A percentile compares a stretch with the other conserved stretches of the same genome.
phyloP scores from a whole-genome alignment of 2,797 vertebrate genomes.

The Danio albolineatus region DNA sequence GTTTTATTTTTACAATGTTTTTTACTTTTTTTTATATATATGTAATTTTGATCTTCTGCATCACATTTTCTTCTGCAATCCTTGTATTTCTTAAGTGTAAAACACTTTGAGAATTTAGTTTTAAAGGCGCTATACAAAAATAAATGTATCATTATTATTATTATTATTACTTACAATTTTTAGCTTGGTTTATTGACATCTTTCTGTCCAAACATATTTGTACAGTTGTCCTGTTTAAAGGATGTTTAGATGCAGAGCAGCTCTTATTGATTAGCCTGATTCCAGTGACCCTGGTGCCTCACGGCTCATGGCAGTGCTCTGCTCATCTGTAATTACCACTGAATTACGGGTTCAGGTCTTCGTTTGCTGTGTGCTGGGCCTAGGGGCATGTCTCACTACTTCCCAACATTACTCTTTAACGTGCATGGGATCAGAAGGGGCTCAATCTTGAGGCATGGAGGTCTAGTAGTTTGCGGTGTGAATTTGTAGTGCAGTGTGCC shows the following conservation, averaged over 20 bases:
- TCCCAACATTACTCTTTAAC: slow-evolving; percentile 15
- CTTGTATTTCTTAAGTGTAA: too few species aligned
- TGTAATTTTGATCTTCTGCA: too few species aligned
- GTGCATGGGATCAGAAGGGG: slow-evolving; percentile 23
- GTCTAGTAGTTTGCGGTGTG: slow-evolving; percentile 23
- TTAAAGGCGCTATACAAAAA: too few species aligned
- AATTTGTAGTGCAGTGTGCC: neutral
- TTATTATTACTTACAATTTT: too few species aligned
- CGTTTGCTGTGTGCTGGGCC: slow-evolving; percentile 8
- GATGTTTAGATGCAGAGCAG: slow-evolving; percentile 4
- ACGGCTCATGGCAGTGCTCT: neutral
- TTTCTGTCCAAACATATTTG: neutral
- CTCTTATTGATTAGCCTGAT: slow-evolving; percentile 34
- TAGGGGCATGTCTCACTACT: neutral
- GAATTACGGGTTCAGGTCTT: neutral
- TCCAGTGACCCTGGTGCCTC: neutral
- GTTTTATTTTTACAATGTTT: too few species aligned
- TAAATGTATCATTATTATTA: too few species aligned
- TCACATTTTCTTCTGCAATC: too few species aligned
- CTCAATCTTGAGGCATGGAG: slow-evolving; percentile 10
- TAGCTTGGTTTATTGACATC: too few species aligned
- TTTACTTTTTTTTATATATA: too few species aligned
- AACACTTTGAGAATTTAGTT: too few species aligned
- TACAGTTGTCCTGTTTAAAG: neutral
- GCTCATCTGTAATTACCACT: neutral